Conservation (phyloP, 2,888 invertebrate genomes). For the Sthenelais limicola region DNA sequence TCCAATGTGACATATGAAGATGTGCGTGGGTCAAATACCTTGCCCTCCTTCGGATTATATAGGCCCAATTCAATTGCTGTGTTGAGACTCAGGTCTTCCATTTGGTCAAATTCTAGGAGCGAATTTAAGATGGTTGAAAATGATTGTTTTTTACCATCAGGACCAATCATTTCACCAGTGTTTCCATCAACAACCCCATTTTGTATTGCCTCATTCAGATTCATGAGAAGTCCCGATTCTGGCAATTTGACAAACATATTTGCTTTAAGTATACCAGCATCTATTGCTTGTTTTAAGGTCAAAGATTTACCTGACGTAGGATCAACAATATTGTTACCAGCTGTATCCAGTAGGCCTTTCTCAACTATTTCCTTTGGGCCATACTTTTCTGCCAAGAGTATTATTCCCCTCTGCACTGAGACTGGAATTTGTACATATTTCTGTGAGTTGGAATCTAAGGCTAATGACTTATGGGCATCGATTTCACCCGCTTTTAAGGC, state of each 20-base stretch:
- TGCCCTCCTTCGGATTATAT: background rate
- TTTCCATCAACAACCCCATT: conserved; percentile 32
- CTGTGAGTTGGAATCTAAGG: no score
- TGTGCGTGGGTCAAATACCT: conserved; percentile 33
- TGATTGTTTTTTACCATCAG: conserved; percentile 74
- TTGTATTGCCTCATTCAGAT: conserved; percentile 75
- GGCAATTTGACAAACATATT: conserved; percentile 15
- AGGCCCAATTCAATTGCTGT: conserved; percentile 15
- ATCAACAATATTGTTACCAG: conserved; percentile 87
- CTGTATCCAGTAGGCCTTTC: conserved; percentile 87
- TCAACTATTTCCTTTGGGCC: conserved; percentile 79
- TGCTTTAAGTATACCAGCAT: conserved; percentile 57
- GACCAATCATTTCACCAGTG: conserved; percentile 26
- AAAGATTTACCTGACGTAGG: conserved; percentile 77
- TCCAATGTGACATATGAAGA: conserved; percentile 5
- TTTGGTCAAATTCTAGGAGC: conserved; percentile 40
- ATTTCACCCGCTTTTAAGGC: no score
- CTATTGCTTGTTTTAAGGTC: conserved; percentile 58
- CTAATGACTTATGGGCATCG: no score
- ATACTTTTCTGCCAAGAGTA: no score
- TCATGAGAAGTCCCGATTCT: conserved; percentile 37
- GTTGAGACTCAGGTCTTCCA: conserved; percentile 51
- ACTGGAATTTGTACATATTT: no score
- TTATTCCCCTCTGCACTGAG: no score
- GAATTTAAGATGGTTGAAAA: conserved; percentile 83